phyloP scores from a whole-genome alignment of 1,140 invertebrate genomes.

The Camponotus vicinus region DNA sequence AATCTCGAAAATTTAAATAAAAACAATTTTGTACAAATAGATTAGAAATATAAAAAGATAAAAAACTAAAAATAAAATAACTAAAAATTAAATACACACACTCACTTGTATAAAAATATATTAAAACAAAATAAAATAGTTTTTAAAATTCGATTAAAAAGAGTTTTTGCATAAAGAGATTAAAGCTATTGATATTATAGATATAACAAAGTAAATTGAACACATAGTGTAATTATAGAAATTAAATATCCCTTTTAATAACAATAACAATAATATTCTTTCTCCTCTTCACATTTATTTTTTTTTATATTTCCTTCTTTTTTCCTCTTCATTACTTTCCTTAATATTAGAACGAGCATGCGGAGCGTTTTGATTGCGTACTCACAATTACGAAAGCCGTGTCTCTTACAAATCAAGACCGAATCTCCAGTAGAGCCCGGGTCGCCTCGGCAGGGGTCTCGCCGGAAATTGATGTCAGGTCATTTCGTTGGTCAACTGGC shows the following conservation, averaged over 20 bases:
- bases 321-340: background rate
- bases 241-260: slow-evolving; percentile 32
- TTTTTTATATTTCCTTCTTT: background rate
- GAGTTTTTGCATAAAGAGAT: too few relatives aligned
- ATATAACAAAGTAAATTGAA: background rate
- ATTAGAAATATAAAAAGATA: too few relatives aligned
- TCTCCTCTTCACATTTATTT: background rate
- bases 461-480: slow-evolving; percentile 84
- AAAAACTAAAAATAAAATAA: too few relatives aligned
- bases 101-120: too few relatives aligned
- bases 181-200: background rate
- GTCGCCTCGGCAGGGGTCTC: slow-evolving; percentile 82
- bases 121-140: too few relatives aligned
- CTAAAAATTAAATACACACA: too few relatives aligned
- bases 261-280: slow-evolving; percentile 36
- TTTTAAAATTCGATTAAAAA: too few relatives aligned
- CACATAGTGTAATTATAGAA: background rate
- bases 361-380: slow-evolving; percentile 73
- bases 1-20: too few relatives aligned
- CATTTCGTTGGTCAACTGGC: slow-evolving; percentile 70
- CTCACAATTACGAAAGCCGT: slow-evolving; percentile 64
- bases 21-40: too few relatives aligned
- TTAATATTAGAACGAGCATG: slow-evolving; percentile 22
- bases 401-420: slow-evolving; percentile 81
- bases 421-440: slow-evolving; percentile 84